Evolutionary conservation across 2,888 invertebrate genomes (phyloP).

Genomic region (Lapara coniferarum): DNA sequence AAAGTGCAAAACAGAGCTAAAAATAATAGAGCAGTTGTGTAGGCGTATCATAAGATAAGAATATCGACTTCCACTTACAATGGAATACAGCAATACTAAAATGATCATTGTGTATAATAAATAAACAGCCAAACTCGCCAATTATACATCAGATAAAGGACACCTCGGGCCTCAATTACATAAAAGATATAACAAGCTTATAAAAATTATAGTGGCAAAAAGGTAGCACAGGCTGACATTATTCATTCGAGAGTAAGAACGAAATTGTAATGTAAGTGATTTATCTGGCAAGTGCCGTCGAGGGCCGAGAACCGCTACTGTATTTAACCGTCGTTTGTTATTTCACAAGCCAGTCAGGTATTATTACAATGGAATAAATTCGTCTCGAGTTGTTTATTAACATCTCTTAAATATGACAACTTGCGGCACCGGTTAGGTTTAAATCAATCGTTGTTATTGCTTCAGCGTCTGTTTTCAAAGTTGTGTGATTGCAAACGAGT

Average conservation of each 20-base stretch:
- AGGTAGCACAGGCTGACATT: constrained; percentile 62
- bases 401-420: constrained; percentile 31
- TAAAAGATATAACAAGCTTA: neutral
- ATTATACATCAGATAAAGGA: neutral
- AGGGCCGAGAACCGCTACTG: constrained; percentile 59
- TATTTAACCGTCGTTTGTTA: constrained; percentile 62
- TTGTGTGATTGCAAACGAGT: constrained; percentile 3
- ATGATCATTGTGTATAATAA: too few species aligned
- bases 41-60: too few species aligned
- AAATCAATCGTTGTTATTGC: constrained; percentile 24
- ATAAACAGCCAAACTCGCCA: neutral
- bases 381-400: constrained; percentile 55
- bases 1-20: neutral
- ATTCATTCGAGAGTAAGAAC: constrained; percentile 72
- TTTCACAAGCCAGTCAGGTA: constrained; percentile 59
- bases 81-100: too few species aligned
- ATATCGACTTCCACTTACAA: too few species aligned
- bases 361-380: constrained; percentile 68
- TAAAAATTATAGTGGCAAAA: constrained; percentile 8
- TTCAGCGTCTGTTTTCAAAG: constrained; percentile 18
- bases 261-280: constrained; percentile 71
- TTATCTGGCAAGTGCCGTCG: constrained; percentile 38
- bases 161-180: neutral
- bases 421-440: constrained; percentile 13
- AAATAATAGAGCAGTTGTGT: too few species aligned